Percentiles rank a stretch among this genome's conserved stretches.
phyloP scores from a whole-genome alignment of 2,113 vertebrate genomes.

The Aleadryas rufinucha region DNA sequence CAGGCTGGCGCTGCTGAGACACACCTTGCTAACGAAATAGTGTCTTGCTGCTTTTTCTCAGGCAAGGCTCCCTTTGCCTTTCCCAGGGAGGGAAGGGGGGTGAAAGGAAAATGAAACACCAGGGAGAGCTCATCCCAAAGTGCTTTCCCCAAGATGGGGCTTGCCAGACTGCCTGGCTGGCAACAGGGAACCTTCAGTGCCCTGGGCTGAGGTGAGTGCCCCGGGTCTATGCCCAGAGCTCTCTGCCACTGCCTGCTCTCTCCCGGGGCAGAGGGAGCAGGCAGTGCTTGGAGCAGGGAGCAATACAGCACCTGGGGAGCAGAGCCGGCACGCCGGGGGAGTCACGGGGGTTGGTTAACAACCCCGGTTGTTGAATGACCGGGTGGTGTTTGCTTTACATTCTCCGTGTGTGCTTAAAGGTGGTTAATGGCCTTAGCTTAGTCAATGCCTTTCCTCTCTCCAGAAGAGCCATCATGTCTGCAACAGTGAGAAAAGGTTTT shows the following conservation, averaged over 20 bases:
- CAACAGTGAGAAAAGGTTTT: neutral
- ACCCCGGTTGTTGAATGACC: neutral
- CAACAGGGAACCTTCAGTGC: neutral
- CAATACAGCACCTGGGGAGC: fast-evolving
- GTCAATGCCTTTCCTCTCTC: conserved; percentile 7
- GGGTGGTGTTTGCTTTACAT: neutral
- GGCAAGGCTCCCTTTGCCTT: neutral
- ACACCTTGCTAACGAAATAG: neutral
- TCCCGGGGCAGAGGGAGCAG: neutral
- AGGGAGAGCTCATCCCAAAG: neutral
- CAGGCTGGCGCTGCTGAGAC: neutral
- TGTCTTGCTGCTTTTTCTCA: neutral
- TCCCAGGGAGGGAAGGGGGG: neutral
- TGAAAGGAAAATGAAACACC: neutral
- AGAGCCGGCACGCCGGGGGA: fast-evolving
- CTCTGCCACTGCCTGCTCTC: neutral
- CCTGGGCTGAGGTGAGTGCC: neutral
- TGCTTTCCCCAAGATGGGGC: too few relatives aligned
- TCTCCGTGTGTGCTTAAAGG: neutral
- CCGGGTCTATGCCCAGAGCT: neutral
- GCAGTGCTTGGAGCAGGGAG: neutral
- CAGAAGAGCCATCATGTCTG: neutral
- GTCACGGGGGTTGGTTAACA: neutral
- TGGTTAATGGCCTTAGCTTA: neutral
- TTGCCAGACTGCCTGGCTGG: neutral